Evolutionary conservation across 2,113 vertebrate genomes (phyloP).

Genomic region (Lipotes vexillifer): DNA sequence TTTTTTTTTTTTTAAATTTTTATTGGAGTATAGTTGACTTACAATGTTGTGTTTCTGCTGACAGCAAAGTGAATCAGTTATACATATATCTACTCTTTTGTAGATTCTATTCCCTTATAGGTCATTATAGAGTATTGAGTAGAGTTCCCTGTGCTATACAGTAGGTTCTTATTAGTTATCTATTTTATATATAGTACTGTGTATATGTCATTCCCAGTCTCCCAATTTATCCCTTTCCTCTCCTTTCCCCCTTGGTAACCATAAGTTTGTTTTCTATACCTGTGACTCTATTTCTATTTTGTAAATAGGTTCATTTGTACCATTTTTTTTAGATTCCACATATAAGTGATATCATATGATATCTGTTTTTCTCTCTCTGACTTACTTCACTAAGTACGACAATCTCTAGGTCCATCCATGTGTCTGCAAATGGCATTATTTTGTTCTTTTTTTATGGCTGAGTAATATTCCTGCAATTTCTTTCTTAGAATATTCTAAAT

Average conservation of each 20-base stretch:
- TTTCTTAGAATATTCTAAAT: slow-evolving; percentile 19
- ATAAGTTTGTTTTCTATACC: too few relatives aligned
- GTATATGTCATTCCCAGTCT: too few relatives aligned
- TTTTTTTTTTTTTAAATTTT: neutral
- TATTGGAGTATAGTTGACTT: neutral
- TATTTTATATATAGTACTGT: too few relatives aligned
- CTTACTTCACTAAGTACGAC: neutral
- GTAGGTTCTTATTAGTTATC: too few relatives aligned
- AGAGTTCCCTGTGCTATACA: neutral
- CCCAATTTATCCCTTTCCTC: too few relatives aligned
- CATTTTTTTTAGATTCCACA: neutral
- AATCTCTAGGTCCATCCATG: neutral
- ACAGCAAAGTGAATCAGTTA: neutral
- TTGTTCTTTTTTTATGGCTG: neutral
- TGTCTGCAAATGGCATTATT: neutral
- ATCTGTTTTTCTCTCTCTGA: neutral
- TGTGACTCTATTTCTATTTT: too few relatives aligned
- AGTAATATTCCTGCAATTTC: neutral
- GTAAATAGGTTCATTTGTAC: too few relatives aligned
- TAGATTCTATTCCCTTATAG: neutral
- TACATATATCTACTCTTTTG: neutral
- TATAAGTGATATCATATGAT: neutral
- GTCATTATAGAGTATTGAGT: neutral
- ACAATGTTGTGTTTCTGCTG: neutral
- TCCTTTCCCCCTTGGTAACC: too few relatives aligned